Evolutionary conservation across 2,113 vertebrate genomes (phyloP).

Genomic region (Scomber colias): DNA sequence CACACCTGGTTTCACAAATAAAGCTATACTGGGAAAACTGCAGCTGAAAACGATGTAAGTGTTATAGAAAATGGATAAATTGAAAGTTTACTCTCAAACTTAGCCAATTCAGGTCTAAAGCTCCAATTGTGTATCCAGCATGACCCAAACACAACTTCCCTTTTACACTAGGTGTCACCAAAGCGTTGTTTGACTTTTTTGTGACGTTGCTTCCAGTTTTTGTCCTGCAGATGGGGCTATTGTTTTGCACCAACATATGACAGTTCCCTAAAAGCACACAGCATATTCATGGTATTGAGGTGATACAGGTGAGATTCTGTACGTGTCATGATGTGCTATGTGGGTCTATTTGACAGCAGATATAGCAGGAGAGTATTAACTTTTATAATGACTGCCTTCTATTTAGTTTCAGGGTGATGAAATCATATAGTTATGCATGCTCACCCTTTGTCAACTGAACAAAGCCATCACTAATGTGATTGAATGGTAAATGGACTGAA

Average conservation of each 20-base stretch:
- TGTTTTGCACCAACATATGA: background rate
- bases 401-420: background rate
- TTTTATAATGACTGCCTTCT: background rate
- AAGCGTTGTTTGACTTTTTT: background rate
- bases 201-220: background rate
- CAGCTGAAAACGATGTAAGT: background rate
- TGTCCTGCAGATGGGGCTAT: slow-evolving; percentile 52
- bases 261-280: too few relatives aligned
- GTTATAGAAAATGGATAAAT: background rate
- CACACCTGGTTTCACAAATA: background rate
- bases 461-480: background rate
- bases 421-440: background rate
- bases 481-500: too few relatives aligned
- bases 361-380: background rate
- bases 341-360: background rate
- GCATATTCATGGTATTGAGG: background rate
- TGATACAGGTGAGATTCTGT: background rate
- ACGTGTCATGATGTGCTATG: background rate
- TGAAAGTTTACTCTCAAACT: background rate
- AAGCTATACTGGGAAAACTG: background rate
- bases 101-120: background rate
- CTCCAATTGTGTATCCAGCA: background rate
- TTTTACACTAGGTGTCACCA: slow-evolving; percentile 12
- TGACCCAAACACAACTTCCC: background rate
- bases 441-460: background rate